These are phyloP conservation scores for Mystacides longicornis DNA, from an alignment of 2,888 invertebrate species.

Conservation along the genomic window DNA sequence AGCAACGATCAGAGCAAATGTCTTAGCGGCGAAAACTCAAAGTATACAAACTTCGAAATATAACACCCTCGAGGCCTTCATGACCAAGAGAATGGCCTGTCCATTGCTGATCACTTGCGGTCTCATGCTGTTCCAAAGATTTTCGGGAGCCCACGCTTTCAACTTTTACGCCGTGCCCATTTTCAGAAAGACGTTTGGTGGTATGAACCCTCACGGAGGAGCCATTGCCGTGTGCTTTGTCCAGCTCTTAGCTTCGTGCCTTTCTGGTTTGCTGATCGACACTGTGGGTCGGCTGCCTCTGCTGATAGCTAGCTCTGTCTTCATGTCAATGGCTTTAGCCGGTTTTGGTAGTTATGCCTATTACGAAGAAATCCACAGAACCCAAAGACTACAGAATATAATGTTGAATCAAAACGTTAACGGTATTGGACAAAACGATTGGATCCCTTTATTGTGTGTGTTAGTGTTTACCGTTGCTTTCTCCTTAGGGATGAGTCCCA, in stretches of 20 bases:
- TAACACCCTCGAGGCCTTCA: slow-evolving; percentile 40
- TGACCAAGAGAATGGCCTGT: slow-evolving; percentile 49
- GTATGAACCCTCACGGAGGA: slow-evolving; percentile 74
- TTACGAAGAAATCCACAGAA: slow-evolving; percentile 62
- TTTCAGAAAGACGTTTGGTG: slow-evolving; percentile 75
- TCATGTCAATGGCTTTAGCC: slow-evolving; percentile 81
- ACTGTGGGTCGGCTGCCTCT: slow-evolving; percentile 78
- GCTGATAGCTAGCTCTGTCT: slow-evolving; percentile 72
- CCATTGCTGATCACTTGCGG: slow-evolving; percentile 78
- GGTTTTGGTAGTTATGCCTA: slow-evolving; percentile 80
- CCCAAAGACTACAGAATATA: slow-evolving; percentile 45
- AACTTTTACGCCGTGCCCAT: slow-evolving; percentile 82
- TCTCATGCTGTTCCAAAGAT: slow-evolving; percentile 84
- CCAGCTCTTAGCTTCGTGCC: slow-evolving; percentile 74
- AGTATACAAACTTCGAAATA: slow-evolving; percentile 43
- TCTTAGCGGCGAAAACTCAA: slow-evolving; percentile 48
- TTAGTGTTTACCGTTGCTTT: slow-evolving; percentile 79
- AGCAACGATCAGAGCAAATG: slow-evolving; percentile 62
- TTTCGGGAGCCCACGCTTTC: slow-evolving; percentile 76
- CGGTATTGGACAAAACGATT: slow-evolving; percentile 57
- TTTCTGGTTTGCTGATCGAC: slow-evolving; percentile 78
- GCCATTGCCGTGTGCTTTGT: slow-evolving; percentile 81
- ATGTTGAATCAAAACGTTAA: slow-evolving; percentile 43
- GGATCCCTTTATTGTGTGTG: slow-evolving; percentile 78
- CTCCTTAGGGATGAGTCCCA: slow-evolving; percentile 81